Base-by-base conservation (phyloP, 2,797 vertebrate species). In the Myotis pilosus region DNA sequence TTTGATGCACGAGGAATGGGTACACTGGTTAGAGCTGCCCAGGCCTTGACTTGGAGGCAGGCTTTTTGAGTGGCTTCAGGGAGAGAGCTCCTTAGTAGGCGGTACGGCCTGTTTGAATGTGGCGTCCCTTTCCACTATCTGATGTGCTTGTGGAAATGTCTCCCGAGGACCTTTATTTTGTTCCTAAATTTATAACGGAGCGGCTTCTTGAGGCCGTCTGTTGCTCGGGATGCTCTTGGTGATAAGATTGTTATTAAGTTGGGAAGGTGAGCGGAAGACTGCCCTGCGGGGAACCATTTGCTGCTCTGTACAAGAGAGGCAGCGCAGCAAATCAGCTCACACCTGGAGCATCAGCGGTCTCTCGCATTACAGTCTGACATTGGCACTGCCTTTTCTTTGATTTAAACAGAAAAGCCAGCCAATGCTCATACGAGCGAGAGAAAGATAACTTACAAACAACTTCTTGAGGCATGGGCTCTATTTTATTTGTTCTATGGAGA, bases 121-220 rank as follows among this genome's bases (percentile, higher is more conserved):
- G 72, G 69, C 87, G 71, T 44, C 22, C 30, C 64, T 87, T 76
- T 71, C 85, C 64, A 60, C 72, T 64, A 49, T 78, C 87, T 85
- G 66, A 62, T 62, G 75, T 72, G 79, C 83, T 69, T 60, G 83
- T 91, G 91, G 89, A 76, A 92, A 69, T 89, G 92, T 81, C 95
- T 97, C 94, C 83, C 53, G 79, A 92, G 94, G 94, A 96, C 91
- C 94, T 97, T 96, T 96, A 91, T 94, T 96, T 95, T 93, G 90
- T 92, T 94, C 82, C 91, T 91, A 62, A 93, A 95, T 96, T 95
- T 96, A 78, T 66, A 95, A 81, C 92, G 38, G 47, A 87, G 92
- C 38, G 33, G 57, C 78, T 92, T 91, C 78, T 86, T 71, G 87
- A 60, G 94, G 89, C 82, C 57, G 0, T 94, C 92, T 92, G 6